Evolutionary conservation across 2,888 invertebrate species (phyloP).

Genomic region (Stictocephala bisonia): DNA sequence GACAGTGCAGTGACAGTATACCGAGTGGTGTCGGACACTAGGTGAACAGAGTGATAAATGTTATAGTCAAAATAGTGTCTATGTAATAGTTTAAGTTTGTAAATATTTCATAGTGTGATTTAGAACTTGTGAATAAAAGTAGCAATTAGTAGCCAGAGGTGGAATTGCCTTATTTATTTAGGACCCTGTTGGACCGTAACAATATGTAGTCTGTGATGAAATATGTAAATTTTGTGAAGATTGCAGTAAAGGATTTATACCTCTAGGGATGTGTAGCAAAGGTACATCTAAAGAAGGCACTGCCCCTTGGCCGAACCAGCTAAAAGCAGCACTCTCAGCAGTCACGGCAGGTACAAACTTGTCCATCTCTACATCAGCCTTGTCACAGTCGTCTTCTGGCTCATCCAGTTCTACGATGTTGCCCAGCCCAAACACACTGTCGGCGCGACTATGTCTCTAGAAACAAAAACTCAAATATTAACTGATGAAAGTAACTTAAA

Average conservation of each 20-base stretch:
- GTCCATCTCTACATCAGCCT: conserved; percentile 11
- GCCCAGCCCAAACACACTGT: conserved; percentile 51
- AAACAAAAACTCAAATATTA: neutral
- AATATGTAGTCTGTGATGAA: too few relatives aligned
- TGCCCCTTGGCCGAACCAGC: conserved; percentile 49
- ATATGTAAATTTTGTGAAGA: neutral
- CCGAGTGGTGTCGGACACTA: too few relatives aligned
- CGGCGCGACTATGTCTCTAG: conserved; percentile 29
- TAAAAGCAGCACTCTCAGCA: conserved; percentile 29
- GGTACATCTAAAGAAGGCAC: conserved; percentile 51
- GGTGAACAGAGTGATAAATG: too few relatives aligned
- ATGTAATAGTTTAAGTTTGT: too few relatives aligned
- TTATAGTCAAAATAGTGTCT: too few relatives aligned
- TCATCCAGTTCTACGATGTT: conserved; percentile 52
- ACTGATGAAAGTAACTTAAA: neutral
- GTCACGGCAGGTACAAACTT: conserved; percentile 2
- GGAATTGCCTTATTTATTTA: too few relatives aligned
- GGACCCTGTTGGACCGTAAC: too few relatives aligned
- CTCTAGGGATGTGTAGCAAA: conserved; percentile 66
- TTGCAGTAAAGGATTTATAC: conserved; percentile 58
- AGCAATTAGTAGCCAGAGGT: too few relatives aligned
- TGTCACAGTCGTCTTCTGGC: conserved; percentile 47
- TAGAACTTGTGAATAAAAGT: too few relatives aligned
- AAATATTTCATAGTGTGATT: too few relatives aligned
- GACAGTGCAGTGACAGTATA: too few relatives aligned